Evolutionary conservation across 2,888 invertebrate genomes (phyloP).

Genomic region (Diachrysia chrysitis): DNA sequence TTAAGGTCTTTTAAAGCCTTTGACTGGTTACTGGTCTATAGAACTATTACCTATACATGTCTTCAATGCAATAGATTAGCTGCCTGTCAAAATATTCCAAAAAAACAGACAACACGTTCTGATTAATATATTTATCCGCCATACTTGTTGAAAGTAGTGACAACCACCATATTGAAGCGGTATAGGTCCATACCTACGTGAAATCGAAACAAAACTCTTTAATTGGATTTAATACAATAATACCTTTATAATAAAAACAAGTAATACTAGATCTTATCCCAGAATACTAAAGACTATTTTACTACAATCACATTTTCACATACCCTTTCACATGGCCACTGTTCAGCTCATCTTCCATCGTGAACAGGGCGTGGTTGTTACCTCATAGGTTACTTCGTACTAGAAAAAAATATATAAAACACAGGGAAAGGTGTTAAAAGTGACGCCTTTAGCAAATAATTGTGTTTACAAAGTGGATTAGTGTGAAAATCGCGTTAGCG

Average conservation of each 20-base stretch:
- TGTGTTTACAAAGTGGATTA: constrained; percentile 74
- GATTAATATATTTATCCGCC: background rate
- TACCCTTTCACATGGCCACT: constrained; percentile 31
- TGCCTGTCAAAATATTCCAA: background rate
- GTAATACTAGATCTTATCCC: constrained; percentile 54
- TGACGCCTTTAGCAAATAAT: constrained; percentile 76
- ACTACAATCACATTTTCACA: constrained; percentile 42
- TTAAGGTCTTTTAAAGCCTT: background rate
- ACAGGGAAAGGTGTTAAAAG: constrained; percentile 61
- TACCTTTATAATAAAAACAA: constrained; percentile 33
- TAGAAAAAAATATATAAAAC: constrained; percentile 40
- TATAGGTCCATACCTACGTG: constrained; percentile 15
- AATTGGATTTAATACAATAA: constrained; percentile 12
- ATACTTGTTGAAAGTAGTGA: background rate
- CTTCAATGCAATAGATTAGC: background rate
- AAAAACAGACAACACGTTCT: background rate
- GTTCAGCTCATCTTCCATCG: constrained; percentile 39
- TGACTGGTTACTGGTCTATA: background rate
- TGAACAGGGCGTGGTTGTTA: constrained; percentile 61
- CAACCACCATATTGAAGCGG: constrained; percentile 27
- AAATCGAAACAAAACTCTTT: constrained; percentile 11
- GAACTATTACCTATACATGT: background rate
- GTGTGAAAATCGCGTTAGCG: constrained; percentile 74
- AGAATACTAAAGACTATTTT: constrained; percentile 57
- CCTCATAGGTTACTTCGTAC: constrained; percentile 49